A percentile compares a stretch with the other conserved stretches of the same genome.
Conservation (phyloP, 1,140 invertebrate genomes). For the Drosophila biarmipes region DNA sequence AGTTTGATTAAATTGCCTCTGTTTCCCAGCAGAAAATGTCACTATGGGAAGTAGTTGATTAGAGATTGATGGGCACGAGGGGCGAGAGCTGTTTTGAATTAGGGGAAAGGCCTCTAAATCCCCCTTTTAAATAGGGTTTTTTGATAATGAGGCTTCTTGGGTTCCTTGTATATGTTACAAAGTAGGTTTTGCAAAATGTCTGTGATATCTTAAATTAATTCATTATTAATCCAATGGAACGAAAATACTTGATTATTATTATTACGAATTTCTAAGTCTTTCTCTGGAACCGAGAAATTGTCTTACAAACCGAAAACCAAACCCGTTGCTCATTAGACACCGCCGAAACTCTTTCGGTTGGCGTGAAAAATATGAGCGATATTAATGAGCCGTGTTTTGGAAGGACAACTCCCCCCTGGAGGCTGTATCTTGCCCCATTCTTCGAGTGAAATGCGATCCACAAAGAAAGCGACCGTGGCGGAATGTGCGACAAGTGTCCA, state of each 20-base stretch:
- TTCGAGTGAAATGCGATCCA: constrained; percentile 52
- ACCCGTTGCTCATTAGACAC: constrained; percentile 55
- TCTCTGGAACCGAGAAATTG: too few species aligned
- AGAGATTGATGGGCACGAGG: constrained; percentile 10
- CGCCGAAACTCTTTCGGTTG: constrained; percentile 20
- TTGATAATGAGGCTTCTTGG: background rate
- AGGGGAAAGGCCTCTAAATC: background rate
- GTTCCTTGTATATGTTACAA: background rate
- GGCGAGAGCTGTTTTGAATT: constrained; percentile 6
- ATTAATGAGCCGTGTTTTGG: constrained; percentile 68
- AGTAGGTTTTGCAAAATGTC: too few species aligned
- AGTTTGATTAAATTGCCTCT: constrained; percentile 64
- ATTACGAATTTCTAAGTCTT: too few species aligned
- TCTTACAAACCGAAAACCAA: background rate
- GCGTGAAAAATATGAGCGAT: constrained; percentile 72
- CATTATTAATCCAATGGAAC: too few species aligned
- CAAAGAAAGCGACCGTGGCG: constrained; percentile 72
- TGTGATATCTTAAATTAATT: too few species aligned
- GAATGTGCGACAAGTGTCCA: constrained; percentile 80
- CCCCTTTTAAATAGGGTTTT: background rate
- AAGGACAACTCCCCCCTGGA: constrained; percentile 39
- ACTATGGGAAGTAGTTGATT: constrained; percentile 14
- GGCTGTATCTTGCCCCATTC: constrained; percentile 5
- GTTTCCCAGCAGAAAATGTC: constrained; percentile 16
- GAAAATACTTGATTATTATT: too few species aligned